These are phyloP conservation scores for Melolontha melolontha DNA, from an alignment of 2,888 invertebrate species.

Conservation along the genomic window DNA sequence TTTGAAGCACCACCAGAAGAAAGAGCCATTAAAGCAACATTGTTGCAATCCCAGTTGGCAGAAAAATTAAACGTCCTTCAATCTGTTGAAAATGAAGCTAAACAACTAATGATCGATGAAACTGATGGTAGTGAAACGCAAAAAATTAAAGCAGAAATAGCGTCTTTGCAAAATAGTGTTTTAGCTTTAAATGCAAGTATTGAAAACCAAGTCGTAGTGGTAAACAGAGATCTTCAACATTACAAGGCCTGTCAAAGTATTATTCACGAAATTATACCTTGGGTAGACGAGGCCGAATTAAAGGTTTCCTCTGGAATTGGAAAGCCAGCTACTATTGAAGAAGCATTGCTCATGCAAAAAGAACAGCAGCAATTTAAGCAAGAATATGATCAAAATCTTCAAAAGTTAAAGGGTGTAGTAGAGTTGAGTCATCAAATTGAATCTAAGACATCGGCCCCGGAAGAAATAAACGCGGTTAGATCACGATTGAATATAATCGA, in stretches of 20 bases:
- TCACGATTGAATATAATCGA: constrained; percentile 89
- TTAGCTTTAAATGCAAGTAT: constrained; percentile 81
- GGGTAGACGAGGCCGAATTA: constrained; percentile 90
- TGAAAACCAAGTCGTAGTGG: constrained; percentile 80
- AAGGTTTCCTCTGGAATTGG: constrained; percentile 78
- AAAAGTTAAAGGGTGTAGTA: constrained; percentile 79
- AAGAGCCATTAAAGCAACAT: constrained; percentile 80
- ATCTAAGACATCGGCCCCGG: constrained; percentile 81
- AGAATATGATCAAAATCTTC: constrained; percentile 82
- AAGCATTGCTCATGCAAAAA: constrained; percentile 83
- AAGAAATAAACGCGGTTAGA: constrained; percentile 86
- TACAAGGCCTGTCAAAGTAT: constrained; percentile 88
- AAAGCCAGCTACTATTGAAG: constrained; percentile 82
- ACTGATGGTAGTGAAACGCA: constrained; percentile 79
- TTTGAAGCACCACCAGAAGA: constrained; percentile 87
- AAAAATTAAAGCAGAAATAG: constrained; percentile 80
- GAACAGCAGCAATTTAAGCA: constrained; percentile 79
- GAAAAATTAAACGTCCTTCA: constrained; percentile 82
- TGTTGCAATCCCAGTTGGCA: constrained; percentile 79
- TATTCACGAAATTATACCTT: constrained; percentile 84
- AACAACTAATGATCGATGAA: constrained; percentile 75
- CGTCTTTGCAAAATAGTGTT: constrained; percentile 80
- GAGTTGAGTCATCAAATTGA: constrained; percentile 81
- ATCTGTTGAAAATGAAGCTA: constrained; percentile 77
- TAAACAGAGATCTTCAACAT: constrained; percentile 82